A percentile compares a stretch with the other conserved stretches of the same genome.
phyloP scores from a whole-genome alignment of 2,888 invertebrate species.

The Leptopilina syphax region DNA sequence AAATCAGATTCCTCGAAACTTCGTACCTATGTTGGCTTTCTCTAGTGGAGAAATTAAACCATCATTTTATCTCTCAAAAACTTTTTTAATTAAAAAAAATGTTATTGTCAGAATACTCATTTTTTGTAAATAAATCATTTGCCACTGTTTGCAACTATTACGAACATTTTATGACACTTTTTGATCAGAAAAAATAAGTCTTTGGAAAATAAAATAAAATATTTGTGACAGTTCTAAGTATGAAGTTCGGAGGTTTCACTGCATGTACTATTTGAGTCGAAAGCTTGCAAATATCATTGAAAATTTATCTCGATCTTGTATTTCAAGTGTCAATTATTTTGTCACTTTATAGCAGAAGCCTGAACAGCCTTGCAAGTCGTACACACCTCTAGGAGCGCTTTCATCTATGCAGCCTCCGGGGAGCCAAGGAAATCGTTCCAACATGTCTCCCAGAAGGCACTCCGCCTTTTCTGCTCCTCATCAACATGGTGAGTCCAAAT shows the following conservation, averaged over 20 bases:
- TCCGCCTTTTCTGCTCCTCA: conserved; percentile 79
- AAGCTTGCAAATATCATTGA: conserved; percentile 1
- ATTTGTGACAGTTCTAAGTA: too few relatives aligned
- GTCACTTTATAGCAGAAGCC: conserved; percentile 64
- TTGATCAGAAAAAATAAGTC: too few relatives aligned
- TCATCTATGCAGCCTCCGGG: conserved; percentile 93
- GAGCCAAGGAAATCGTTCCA: conserved; percentile 75
- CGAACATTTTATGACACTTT: too few relatives aligned
- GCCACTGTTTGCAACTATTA: too few relatives aligned
- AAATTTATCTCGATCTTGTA: not conserved
- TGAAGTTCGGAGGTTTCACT: not conserved
- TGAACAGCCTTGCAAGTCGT: conserved; percentile 81
- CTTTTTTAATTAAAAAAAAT: too few relatives aligned
- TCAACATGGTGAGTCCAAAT: conserved; percentile 79
- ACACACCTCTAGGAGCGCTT: conserved; percentile 89
- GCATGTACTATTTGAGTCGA: not conserved
- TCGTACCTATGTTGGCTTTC: too few relatives aligned
- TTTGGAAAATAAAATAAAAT: too few relatives aligned
- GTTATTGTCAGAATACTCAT: too few relatives aligned
- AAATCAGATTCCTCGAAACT: too few relatives aligned
- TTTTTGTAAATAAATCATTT: too few relatives aligned
- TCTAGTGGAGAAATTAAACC: too few relatives aligned
- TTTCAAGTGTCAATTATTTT: conserved; percentile 3
- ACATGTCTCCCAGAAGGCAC: conserved; percentile 75
- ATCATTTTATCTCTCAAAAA: too few relatives aligned